These are phyloP conservation scores for Chymomyza amoena DNA, from an alignment of 2,888 invertebrate species.

Conservation along the genomic window DNA sequence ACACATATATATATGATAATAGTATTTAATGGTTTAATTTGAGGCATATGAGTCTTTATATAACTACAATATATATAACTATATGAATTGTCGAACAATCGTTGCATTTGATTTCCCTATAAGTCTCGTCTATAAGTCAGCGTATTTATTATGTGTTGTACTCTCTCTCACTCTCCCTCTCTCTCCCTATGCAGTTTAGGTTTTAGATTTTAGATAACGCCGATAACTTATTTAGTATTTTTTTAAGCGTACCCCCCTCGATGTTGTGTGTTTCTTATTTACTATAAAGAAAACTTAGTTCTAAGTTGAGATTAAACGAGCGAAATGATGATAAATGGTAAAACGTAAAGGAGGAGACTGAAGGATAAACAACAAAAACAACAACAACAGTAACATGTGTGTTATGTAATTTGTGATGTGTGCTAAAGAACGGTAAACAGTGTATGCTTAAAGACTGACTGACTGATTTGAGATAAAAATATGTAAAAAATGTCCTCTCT, in stretches of 20 bases:
- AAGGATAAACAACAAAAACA: constrained; percentile 28
- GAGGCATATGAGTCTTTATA: constrained; percentile 45
- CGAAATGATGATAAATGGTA: constrained; percentile 20
- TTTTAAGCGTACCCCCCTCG: constrained; percentile 27
- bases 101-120: constrained; percentile 64
- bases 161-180: no score
- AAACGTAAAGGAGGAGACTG: constrained; percentile 51
- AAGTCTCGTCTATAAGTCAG: constrained; percentile 46
- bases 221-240: neutral
- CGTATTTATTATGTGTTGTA: constrained; percentile 60
- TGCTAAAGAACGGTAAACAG: constrained; percentile 37
- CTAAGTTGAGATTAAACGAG: constrained; percentile 49
- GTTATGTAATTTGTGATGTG: constrained; percentile 59
- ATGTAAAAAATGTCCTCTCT: neutral
- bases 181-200: no score
- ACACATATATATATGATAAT: constrained; percentile 22
- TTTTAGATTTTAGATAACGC: constrained; percentile 56
- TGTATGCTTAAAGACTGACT: constrained; percentile 60
- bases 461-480: constrained; percentile 47
- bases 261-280: constrained; percentile 62
- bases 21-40: constrained; percentile 41
- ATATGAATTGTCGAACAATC: constrained; percentile 78
- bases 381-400: constrained; percentile 27
- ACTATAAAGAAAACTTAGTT: constrained; percentile 23
- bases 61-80: constrained; percentile 17